Percentiles rank a stretch among this genome's conserved stretches.
These are phyloP conservation scores for Acanthosepion pharaonis DNA, from an alignment of 2,888 invertebrate species.

Conservation along the genomic window DNA sequence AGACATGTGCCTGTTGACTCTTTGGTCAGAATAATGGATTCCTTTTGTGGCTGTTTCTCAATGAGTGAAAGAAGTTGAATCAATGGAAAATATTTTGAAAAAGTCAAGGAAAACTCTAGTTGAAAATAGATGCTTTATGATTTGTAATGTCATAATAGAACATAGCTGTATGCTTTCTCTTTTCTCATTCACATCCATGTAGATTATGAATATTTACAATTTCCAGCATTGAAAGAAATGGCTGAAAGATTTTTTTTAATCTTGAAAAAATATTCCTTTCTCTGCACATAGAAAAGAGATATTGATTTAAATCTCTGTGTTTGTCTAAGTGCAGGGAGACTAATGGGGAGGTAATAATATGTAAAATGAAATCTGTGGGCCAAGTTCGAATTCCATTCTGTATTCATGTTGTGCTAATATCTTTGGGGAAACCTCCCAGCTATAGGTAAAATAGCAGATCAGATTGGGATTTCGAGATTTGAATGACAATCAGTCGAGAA, in stretches of 20 bases:
- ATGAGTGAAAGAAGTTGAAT: background rate
- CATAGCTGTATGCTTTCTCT: background rate
- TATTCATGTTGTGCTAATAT: too few relatives aligned
- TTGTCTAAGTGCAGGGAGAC: too few relatives aligned
- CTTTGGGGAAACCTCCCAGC: too few relatives aligned
- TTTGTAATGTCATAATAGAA: background rate
- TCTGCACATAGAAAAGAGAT: too few relatives aligned
- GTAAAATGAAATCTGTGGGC: too few relatives aligned
- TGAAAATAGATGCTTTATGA: background rate
- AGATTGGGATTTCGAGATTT: too few relatives aligned
- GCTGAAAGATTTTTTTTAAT: background rate
- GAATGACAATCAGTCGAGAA: too few relatives aligned
- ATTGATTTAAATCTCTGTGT: too few relatives aligned
- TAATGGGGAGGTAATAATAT: too few relatives aligned
- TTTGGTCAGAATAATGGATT: conserved; percentile 7
- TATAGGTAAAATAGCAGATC: too few relatives aligned
- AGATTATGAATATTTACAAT: background rate
- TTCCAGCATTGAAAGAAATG: background rate
- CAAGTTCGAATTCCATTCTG: too few relatives aligned
- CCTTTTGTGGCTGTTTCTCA: background rate
- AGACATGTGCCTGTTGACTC: background rate
- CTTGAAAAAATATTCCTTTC: background rate
- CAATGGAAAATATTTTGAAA: conserved; percentile 1
- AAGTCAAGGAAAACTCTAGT: background rate
- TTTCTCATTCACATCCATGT: background rate